Percentiles rank a stretch among this genome's conserved stretches.
Conservation (phyloP, 2,888 invertebrate genomes). For the Dasysyrphus albostriatus region DNA sequence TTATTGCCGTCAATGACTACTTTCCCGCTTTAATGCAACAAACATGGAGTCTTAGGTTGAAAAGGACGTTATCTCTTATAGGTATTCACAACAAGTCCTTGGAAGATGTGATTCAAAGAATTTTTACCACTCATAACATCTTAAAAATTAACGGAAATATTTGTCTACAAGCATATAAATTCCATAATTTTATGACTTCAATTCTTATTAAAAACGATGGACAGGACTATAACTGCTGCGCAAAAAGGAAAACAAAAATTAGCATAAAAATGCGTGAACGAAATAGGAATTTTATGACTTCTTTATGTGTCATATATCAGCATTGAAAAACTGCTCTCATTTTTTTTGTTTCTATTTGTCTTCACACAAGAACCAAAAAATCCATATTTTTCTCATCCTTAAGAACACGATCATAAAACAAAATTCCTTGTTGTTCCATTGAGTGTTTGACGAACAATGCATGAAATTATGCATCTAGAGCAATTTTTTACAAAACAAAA, state of each 20-base stretch:
- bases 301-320: neutral
- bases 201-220: conserved; percentile 37
- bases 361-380: neutral
- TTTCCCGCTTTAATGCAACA: conserved; percentile 26
- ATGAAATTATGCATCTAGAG: conserved; percentile 72
- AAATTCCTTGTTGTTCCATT: conserved; percentile 22
- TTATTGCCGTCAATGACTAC: conserved; percentile 53
- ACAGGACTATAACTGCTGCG: conserved; percentile 10
- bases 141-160: neutral
- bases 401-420: conserved; percentile 48
- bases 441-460: conserved; percentile 39
- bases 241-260: conserved; percentile 19
- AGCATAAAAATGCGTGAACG: conserved; percentile 39
- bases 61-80: neutral
- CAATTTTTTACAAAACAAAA: conserved; percentile 62
- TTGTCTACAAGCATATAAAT: neutral
- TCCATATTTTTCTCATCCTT: neutral
- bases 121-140: neutral
- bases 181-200: conserved; percentile 26
- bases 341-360: conserved; percentile 45
- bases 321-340: conserved; percentile 58
- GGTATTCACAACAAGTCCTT: conserved; percentile 20
- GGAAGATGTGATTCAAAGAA: conserved; percentile 2
- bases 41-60: conserved; percentile 16
- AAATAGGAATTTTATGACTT: conserved; percentile 31